A percentile compares a stretch with the other conserved stretches of the same genome.
phyloP scores from a whole-genome alignment of 2,113 vertebrate genomes.

The Anas platyrhynchos region DNA sequence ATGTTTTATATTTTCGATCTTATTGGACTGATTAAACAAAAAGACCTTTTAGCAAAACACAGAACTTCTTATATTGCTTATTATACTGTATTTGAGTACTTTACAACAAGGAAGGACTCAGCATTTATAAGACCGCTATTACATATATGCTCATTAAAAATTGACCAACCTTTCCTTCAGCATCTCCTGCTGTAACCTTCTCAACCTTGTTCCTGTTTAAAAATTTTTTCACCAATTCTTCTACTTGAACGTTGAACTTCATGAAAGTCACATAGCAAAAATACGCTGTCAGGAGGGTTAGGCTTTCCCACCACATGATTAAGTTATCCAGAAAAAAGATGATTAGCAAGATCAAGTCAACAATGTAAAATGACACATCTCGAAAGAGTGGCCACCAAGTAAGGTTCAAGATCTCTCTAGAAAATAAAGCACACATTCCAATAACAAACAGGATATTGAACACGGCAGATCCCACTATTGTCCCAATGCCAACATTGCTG shows the following conservation, averaged over 20 bases:
- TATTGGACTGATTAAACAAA: background rate
- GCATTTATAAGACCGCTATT: background rate
- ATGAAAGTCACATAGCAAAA: constrained; percentile 94
- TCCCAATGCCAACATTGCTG: constrained; percentile 98
- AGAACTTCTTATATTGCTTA: background rate
- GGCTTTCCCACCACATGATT: constrained; percentile 94
- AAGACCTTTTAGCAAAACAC: background rate
- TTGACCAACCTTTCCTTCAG: constrained; percentile 91
- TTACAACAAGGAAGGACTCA: background rate
- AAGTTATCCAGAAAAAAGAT: constrained; percentile 97
- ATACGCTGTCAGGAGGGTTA: constrained; percentile 86
- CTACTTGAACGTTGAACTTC: constrained; percentile 94
- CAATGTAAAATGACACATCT: constrained; percentile 96
- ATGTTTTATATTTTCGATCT: background rate
- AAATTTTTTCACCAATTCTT: constrained; percentile 87
- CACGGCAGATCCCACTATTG: constrained; percentile 96
- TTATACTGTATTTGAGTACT: background rate
- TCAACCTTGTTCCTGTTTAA: constrained; percentile 93
- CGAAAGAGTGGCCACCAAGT: constrained; percentile 99
- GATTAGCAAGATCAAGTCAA: constrained; percentile 96
- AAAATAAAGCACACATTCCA: constrained; percentile 98
- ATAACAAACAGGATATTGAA: constrained; percentile 99
- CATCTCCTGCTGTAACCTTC: constrained; percentile 85
- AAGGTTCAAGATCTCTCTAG: constrained; percentile 94
- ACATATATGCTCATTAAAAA: constrained; percentile 25